A percentile compares a stretch with the other conserved stretches of the same genome.
Conservation (phyloP, 1,140 invertebrate genomes). For the Drosophila orena region DNA sequence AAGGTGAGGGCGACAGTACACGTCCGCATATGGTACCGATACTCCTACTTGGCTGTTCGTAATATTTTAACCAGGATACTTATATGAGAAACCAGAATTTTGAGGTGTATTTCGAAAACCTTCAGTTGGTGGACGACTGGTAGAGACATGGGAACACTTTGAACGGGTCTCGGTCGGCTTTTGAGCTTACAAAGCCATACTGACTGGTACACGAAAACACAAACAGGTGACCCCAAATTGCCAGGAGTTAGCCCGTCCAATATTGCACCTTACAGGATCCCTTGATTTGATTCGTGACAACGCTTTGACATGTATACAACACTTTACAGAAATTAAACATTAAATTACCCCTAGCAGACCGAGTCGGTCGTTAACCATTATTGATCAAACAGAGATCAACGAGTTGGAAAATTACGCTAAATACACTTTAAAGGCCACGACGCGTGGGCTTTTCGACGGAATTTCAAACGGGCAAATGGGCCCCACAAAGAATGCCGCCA, state of each 20-base stretch:
- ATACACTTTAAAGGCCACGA: constrained; percentile 1
- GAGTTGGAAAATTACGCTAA: constrained; percentile 16
- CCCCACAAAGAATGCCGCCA: constrained; percentile 9
- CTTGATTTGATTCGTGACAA: constrained; percentile 4
- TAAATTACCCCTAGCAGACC: constrained; percentile 24
- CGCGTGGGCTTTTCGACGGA: constrained; percentile 5
- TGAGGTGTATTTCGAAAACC: constrained; percentile 14
- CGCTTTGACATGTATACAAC: constrained; percentile 13
- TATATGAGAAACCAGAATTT: constrained; percentile 28
- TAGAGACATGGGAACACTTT: constrained; percentile 24
- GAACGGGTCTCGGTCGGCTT: neutral
- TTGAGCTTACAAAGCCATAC: neutral
- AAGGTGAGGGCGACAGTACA: constrained; percentile 19
- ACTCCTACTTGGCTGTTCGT: constrained; percentile 7
- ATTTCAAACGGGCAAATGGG: constrained; percentile 6
- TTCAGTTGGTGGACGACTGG: constrained; percentile 12
- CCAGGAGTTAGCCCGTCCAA: constrained; percentile 9
- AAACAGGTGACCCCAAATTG: constrained; percentile 16
- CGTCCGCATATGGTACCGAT: neutral
- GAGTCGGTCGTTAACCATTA: constrained; percentile 6
- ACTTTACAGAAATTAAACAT: constrained; percentile 15
- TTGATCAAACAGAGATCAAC: constrained; percentile 13
- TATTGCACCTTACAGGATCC: constrained; percentile 7
- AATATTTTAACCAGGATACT: constrained; percentile 15
- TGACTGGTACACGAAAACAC: constrained; percentile 9